Base-by-base conservation (phyloP, 2,888 invertebrate species). In the Mimumesa dahlbomi region DNA sequence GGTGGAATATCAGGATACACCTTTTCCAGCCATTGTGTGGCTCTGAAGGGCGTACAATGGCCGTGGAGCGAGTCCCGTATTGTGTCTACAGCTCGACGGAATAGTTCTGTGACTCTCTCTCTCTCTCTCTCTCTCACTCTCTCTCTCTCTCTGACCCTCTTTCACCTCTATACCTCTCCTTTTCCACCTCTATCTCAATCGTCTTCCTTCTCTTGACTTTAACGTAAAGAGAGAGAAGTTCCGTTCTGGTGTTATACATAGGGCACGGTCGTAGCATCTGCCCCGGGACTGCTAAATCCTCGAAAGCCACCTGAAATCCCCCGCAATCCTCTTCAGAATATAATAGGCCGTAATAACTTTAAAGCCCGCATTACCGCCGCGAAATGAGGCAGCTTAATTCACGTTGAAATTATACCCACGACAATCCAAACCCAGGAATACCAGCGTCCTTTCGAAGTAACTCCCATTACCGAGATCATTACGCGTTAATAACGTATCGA, bases 1-100 rank as follows among this genome's bases (percentile, higher is more conserved):
- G 84, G 83, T 67, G 81, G 82, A 83, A 83, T 85, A 87, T 84
- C 85, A 85, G 83, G 83, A 82, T 85, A 84, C 85, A 84, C 84
- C 84, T 85, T 84, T 86, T 82, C 81, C 77, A 82, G 79, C 79
- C 80, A 85, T 84, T 83, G 84, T 85, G 77, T 64, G 73, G 49
- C 75, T 78, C 76, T 75, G 81, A 78, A 79, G 79, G 76, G 73
- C 76, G 75, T 78, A 83, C 85, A 83, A 84, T 83, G 76, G 84
- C 84, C 81, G 79, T 79, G 77, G 79, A 84, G 83, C 82, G 81
- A 83, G 80, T 77, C 82, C 81, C 84, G 84, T 84, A 87, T 87
- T 87, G 87, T 87, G 82, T 85, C 81, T 77, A 82, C 77, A 75
- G 78, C 69, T 76, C 79, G 73, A 66, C 81, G 82, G 79, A 86